Conservation (phyloP, 2,797 vertebrate species). For the Rhinogobio ventralis region DNA sequence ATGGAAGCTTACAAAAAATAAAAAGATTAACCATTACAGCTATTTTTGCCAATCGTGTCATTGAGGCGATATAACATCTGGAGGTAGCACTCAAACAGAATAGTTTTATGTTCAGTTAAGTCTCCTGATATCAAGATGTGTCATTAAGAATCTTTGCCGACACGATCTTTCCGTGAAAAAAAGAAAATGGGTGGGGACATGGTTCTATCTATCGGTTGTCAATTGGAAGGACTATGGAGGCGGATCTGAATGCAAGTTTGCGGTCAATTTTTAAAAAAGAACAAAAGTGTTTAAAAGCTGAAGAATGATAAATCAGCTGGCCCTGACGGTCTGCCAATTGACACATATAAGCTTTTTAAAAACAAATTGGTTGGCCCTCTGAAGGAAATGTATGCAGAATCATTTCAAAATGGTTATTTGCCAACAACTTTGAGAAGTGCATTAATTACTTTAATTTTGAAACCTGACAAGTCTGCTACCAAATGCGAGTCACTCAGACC, state of each 20-base stretch:
- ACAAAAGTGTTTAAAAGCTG: too few relatives aligned
- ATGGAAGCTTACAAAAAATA: constrained; percentile 7
- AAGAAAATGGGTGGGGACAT: background rate
- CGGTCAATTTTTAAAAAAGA: background rate
- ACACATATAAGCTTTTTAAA: background rate
- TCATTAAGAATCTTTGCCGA: constrained; percentile 66
- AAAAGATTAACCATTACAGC: background rate
- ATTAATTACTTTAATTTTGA: too few relatives aligned
- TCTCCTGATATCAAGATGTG: constrained; percentile 62
- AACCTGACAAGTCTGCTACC: too few relatives aligned
- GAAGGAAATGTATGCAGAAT: too few relatives aligned
- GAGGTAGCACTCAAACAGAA: constrained; percentile 40
- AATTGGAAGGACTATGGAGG: background rate
- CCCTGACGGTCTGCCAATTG: too few relatives aligned
- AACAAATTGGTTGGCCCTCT: too few relatives aligned
- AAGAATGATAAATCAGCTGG: too few relatives aligned
- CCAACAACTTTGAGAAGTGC: too few relatives aligned
- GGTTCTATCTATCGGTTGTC: background rate
- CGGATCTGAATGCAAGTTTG: background rate
- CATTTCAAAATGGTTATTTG: too few relatives aligned
- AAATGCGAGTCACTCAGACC: too few relatives aligned
- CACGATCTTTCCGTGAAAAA: constrained; percentile 52
- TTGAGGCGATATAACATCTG: background rate
- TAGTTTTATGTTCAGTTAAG: constrained; percentile 57
- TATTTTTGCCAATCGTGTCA: background rate